phyloP scores from a whole-genome alignment of 2,888 invertebrate genomes.

The Biston stratarius region DNA sequence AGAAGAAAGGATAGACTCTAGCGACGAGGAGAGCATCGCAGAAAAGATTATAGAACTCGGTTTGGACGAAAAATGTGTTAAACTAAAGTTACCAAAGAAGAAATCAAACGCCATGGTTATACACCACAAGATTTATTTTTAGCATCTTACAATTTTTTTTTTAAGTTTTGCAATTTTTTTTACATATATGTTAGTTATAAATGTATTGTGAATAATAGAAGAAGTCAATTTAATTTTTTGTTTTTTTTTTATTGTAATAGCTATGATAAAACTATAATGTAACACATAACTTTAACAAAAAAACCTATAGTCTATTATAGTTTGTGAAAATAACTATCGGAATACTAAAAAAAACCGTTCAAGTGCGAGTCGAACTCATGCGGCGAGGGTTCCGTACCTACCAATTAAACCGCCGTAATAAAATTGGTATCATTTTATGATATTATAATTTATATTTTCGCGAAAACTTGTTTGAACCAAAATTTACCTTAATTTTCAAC shows the following conservation, averaged over 20 bases:
- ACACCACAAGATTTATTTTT: slow-evolving; percentile 82
- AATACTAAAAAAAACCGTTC: no score
- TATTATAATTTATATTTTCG: no score
- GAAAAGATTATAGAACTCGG: slow-evolving; percentile 35
- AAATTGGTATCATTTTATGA: no score
- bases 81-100: slow-evolving; percentile 59
- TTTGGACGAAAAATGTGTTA: slow-evolving; percentile 48
- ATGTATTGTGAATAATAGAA: background rate
- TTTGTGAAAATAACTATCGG: no score
- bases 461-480: no score
- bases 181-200: background rate
- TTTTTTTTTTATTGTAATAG: background rate
- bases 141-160: slow-evolving; percentile 33
- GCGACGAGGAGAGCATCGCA: slow-evolving; percentile 35
- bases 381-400: no score
- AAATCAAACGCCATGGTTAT: slow-evolving; percentile 80
- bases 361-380: no score
- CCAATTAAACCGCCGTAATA: no score
- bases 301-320: background rate
- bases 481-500: no score
- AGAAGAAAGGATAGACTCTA: slow-evolving; percentile 48
- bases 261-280: background rate
- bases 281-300: background rate
- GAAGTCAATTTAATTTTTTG: background rate
- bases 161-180: slow-evolving; percentile 14